phyloP scores from a whole-genome alignment of 2,888 invertebrate species.

The Eupithecia insigniata region DNA sequence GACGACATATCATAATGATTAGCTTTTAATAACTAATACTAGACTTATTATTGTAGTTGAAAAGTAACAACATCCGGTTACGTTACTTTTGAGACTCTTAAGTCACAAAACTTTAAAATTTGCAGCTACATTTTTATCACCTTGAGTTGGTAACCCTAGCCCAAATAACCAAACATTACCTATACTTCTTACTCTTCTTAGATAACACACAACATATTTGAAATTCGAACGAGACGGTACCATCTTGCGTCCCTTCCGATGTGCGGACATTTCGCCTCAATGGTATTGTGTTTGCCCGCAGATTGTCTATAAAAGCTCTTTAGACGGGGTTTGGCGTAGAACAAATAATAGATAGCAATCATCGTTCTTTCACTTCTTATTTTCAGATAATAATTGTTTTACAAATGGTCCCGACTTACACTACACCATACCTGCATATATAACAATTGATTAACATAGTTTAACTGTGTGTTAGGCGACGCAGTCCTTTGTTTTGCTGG shows the following conservation, averaged over 20 bases:
- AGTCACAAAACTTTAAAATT: background rate
- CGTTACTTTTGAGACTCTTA: too few species aligned
- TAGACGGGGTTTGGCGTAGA: constrained; percentile 38
- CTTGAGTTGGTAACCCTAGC: constrained; percentile 22
- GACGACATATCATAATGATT: background rate
- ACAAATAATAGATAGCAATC: background rate
- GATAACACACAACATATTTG: constrained; percentile 40
- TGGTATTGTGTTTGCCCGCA: constrained; percentile 46
- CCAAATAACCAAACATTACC: constrained; percentile 27
- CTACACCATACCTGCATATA: too few species aligned
- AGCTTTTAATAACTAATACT: background rate
- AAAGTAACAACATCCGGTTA: background rate
- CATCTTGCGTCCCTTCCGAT: constrained; percentile 38
- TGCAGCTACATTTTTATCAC: background rate
- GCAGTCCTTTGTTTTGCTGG: too few species aligned
- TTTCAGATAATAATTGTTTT: background rate
- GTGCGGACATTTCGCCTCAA: constrained; percentile 40
- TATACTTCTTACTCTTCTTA: constrained; percentile 40
- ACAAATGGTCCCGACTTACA: too few species aligned
- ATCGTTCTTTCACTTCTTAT: constrained; percentile 8
- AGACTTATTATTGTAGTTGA: background rate
- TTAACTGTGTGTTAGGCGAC: too few species aligned
- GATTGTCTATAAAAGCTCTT: constrained; percentile 47
- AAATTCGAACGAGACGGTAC: constrained; percentile 41
- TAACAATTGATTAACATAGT: too few species aligned